Conservation (phyloP, 2,888 invertebrate genomes). For the Abrostola triplasia region DNA sequence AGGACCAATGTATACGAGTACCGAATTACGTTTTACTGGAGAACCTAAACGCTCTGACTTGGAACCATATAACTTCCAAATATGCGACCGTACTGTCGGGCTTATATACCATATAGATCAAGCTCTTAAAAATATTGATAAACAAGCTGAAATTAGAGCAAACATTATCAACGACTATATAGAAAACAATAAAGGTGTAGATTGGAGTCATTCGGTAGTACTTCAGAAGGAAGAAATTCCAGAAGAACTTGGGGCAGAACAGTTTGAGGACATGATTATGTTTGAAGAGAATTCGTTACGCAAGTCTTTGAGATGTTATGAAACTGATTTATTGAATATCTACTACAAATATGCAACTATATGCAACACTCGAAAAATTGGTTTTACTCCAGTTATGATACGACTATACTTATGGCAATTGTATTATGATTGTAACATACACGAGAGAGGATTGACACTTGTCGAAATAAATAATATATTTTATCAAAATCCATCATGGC, state of each 20-base stretch:
- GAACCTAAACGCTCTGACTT: constrained; percentile 46
- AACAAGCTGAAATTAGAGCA: constrained; percentile 65
- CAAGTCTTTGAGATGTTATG: constrained; percentile 81
- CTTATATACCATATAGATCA: constrained; percentile 80
- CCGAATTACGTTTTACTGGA: constrained; percentile 27
- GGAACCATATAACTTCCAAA: constrained; percentile 69
- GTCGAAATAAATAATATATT: constrained; percentile 85
- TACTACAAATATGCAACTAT: constrained; percentile 87
- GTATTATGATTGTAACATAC: constrained; percentile 87
- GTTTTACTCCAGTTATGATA: constrained; percentile 81
- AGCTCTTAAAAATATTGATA: constrained; percentile 76
- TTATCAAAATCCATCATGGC: constrained; percentile 81
- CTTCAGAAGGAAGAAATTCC: constrained; percentile 43
- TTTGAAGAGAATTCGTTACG: constrained; percentile 83
- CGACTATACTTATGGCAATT: constrained; percentile 89
- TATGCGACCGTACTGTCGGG: constrained; percentile 78
- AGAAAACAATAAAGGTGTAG: constrained; percentile 65
- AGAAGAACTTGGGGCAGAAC: constrained; percentile 24
- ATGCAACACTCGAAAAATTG: constrained; percentile 73
- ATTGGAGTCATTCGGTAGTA: constrained; percentile 31
- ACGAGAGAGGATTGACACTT: constrained; percentile 82
- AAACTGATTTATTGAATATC: constrained; percentile 82
- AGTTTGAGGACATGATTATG: constrained; percentile 64
- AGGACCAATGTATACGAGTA: constrained; percentile 53
- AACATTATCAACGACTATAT: constrained; percentile 72